Base-by-base conservation (phyloP, 53 echinoderm and acorn worm species). In the Holothuria leucospilota region DNA sequence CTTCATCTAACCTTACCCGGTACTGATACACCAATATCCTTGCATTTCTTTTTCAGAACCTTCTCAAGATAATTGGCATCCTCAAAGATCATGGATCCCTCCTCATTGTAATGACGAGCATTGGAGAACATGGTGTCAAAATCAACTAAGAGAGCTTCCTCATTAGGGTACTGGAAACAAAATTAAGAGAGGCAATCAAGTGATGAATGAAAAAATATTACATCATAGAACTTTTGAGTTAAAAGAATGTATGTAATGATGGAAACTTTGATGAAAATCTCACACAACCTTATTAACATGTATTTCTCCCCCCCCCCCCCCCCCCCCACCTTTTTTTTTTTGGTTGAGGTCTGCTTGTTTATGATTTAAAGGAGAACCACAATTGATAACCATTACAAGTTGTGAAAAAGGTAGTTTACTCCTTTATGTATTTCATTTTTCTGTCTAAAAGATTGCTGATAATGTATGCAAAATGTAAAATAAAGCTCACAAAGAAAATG, bases 71-170 rank as follows among this genome's bases (percentile, higher is more conserved):
- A 63, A 67, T 95, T 93, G 1, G 98, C 95, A 77, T 98, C 98
- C 85, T 93, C 82, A 60, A 92, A 98, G 16, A 98, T 90, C 86
- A 91, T 85, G 40, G 98, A 98, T 73, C 93, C 93, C 69, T 98
- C 98, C 78, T 98, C 98, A 62, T 98, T 98, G 87, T 98, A 98
- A 69, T 90, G 94, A 20, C 98, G 89, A 69, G 98, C 98, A 62
- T 98, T 98, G 77, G 87, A 90, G 84, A 98, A 98, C 89, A 98
- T 93, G 86, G 93, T 73, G 42, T 87, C 81, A 73, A 93, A 94
- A 75, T 95, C 95, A n/a, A 78, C 89, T 85, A 98, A 70, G 65
- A 98, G 64, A 15, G 49, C 58, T 53, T 98, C 92, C 65, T 90
- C 92, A 13, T 20, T 68, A 0, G 70, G 0, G 85, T 98, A 98